Percentiles rank a stretch among this genome's conserved stretches.
Conservation (phyloP, 2,113 vertebrate genomes). For the Sialia sialis region DNA sequence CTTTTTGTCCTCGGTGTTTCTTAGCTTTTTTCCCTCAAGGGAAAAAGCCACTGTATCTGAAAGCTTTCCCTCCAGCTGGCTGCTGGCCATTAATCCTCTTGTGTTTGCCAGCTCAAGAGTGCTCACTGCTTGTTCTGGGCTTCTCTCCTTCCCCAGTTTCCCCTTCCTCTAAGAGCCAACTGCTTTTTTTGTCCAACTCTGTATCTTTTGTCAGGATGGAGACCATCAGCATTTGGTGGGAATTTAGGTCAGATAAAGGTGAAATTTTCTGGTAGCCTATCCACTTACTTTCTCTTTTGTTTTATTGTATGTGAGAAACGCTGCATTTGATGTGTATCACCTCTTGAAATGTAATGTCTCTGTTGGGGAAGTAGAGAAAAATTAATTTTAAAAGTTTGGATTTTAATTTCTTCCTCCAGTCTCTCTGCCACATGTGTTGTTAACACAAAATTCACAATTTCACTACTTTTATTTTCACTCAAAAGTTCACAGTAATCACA, state of each 20-base stretch:
- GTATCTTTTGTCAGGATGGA: neutral
- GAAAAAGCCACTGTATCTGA: slow-evolving; percentile 30
- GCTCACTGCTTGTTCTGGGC: slow-evolving; percentile 1
- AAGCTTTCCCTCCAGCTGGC: slow-evolving; percentile 45
- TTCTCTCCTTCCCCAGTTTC: slow-evolving; percentile 10
- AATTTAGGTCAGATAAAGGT: slow-evolving; percentile 48
- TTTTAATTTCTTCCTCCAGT: neutral
- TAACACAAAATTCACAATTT: neutral
- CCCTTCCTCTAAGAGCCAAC: slow-evolving; percentile 9
- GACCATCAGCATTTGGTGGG: slow-evolving; percentile 10
- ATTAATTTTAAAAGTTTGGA: neutral
- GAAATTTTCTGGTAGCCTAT: slow-evolving; percentile 24
- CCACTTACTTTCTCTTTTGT: neutral
- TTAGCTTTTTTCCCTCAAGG: slow-evolving; percentile 28
- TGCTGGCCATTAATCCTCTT: slow-evolving; percentile 49
- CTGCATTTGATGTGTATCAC: neutral
- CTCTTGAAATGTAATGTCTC: neutral
- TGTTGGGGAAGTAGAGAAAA: neutral
- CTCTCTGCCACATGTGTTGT: neutral
- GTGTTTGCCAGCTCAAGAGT: slow-evolving; percentile 34
- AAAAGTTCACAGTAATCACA: neutral
- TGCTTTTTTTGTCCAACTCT: neutral
- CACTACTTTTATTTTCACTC: neutral
- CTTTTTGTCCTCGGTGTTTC: slow-evolving; percentile 7
- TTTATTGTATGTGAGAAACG: neutral